A percentile compares a stretch with the other conserved stretches of the same genome.
phyloP scores from a whole-genome alignment of 2,797 vertebrate genomes.

The Alectoris magna region DNA sequence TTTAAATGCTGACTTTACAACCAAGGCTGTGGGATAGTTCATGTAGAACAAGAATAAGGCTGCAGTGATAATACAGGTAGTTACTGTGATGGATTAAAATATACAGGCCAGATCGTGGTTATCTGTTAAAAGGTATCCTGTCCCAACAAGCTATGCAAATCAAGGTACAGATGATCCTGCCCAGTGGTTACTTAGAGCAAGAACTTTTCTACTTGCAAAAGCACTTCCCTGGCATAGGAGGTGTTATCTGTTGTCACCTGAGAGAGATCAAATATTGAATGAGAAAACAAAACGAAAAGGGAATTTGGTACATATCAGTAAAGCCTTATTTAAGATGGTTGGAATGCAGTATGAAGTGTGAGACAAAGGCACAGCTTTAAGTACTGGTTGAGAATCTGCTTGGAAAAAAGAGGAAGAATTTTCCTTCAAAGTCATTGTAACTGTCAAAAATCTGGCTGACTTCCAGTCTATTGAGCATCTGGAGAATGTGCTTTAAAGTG shows the following conservation, averaged over 20 bases:
- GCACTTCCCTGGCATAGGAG: background rate
- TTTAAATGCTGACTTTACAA: background rate
- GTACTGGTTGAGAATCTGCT: background rate
- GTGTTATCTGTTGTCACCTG: background rate
- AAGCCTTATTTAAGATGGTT: background rate
- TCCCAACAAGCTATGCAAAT: background rate
- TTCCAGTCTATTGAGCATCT: background rate
- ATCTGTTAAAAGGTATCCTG: background rate
- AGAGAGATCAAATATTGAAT: background rate
- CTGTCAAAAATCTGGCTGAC: background rate
- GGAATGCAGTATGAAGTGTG: background rate
- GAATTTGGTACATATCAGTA: accelerated
- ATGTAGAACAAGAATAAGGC: background rate
- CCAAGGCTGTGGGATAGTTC: background rate
- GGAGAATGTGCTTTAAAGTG: too few species aligned
- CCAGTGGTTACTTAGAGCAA: background rate
- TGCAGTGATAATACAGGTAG: background rate
- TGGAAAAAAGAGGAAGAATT: background rate
- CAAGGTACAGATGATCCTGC: background rate
- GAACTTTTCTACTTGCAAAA: background rate
- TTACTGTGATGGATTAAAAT: background rate
- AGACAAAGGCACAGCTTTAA: background rate
- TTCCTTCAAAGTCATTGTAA: background rate
- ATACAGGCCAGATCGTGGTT: background rate
- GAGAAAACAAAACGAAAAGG: background rate